Conservation (phyloP, 2,113 vertebrate species). For the Eulemur rufifrons region DNA sequence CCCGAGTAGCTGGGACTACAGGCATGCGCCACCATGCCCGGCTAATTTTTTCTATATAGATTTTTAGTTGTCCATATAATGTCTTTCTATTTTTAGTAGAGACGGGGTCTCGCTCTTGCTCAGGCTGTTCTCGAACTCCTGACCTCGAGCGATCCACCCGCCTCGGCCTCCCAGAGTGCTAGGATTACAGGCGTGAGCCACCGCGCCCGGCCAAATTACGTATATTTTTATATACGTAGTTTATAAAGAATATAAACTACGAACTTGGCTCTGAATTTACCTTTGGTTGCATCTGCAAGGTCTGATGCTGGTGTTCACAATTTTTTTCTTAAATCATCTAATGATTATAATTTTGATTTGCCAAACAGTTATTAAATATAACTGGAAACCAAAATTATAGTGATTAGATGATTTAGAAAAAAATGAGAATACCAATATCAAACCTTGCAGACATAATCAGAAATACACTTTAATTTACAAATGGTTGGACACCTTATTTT, state of each 20-base stretch:
- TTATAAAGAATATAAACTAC: not conserved
- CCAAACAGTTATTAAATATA: not conserved
- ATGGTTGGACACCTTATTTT: not conserved
- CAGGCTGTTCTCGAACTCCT: too few species aligned
- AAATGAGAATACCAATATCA: not conserved
- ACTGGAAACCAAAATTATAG: not conserved
- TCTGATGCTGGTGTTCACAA: not conserved
- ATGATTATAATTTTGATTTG: conserved; percentile 25
- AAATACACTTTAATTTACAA: not conserved
- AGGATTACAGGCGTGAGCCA: too few species aligned
- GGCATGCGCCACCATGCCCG: too few species aligned
- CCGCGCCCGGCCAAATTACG: too few species aligned
- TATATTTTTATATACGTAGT: not conserved
- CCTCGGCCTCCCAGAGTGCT: too few species aligned
- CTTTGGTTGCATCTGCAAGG: not conserved
- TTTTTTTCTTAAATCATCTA: not conserved
- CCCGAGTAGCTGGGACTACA: too few species aligned
- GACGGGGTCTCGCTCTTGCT: too few species aligned
- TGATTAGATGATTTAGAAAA: not conserved
- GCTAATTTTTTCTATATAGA: too few species aligned
- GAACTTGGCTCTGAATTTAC: not conserved
- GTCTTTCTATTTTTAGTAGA: too few species aligned
- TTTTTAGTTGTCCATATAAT: too few species aligned
- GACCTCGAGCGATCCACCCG: too few species aligned
- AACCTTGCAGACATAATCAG: not conserved